Conservation (phyloP, 1,140 invertebrate genomes). For the Conus ventricosus region DNA sequence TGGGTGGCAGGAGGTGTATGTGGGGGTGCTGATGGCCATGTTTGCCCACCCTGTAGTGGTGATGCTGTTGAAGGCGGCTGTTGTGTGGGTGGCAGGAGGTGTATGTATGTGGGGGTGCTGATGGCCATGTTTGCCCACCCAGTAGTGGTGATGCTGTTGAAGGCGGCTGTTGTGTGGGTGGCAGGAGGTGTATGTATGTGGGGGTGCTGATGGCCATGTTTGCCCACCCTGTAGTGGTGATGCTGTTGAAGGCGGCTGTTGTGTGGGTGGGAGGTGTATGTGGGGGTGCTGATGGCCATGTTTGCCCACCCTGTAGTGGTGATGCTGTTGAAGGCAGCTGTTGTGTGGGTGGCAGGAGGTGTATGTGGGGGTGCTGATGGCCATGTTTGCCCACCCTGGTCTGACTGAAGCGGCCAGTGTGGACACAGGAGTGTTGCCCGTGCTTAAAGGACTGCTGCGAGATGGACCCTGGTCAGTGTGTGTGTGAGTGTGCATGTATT, state of each 20-base stretch:
- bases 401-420: slow-evolving; percentile 11
- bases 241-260: no score
- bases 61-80: no score
- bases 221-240: neutral
- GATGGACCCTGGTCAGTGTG: slow-evolving; percentile 9
- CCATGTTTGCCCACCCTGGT: slow-evolving; percentile 15
- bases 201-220: slow-evolving; percentile 21
- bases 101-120: slow-evolving; percentile 22
- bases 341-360: no score
- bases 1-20: neutral
- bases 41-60: neutral
- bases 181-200: slow-evolving; percentile 20
- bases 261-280: neutral
- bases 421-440: slow-evolving; percentile 18
- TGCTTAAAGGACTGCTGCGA: slow-evolving; percentile 4
- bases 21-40: slow-evolving; percentile 3
- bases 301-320: neutral
- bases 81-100: neutral
- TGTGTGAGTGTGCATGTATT: neutral
- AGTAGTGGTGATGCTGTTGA: no score
- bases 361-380: slow-evolving; percentile 26
- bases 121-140: slow-evolving; percentile 7
- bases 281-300: slow-evolving; percentile 13
- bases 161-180: neutral
- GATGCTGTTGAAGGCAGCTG: neutral